phyloP scores from a whole-genome alignment of 2,797 vertebrate species.

The Brotogeris chrysoptera region DNA sequence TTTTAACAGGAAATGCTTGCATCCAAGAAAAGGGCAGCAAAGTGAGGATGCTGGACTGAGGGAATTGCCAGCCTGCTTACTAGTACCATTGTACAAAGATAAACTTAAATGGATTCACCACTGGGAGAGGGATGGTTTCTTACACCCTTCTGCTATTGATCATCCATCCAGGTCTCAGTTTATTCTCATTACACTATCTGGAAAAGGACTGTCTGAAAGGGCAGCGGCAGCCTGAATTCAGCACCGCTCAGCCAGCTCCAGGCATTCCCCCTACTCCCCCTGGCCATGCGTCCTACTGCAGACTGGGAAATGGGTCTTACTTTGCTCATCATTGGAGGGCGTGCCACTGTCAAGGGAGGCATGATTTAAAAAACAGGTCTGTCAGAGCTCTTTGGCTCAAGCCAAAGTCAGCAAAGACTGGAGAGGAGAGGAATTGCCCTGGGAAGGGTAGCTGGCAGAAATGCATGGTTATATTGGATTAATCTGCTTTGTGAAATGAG shows the following conservation, averaged over 20 bases:
- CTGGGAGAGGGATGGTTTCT: neutral
- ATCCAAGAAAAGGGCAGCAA: slow-evolving; percentile 5
- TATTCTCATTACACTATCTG: neutral
- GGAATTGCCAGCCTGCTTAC: slow-evolving; percentile 33
- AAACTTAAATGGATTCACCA: slow-evolving; percentile 15
- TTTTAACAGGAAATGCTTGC: slow-evolving; percentile 19
- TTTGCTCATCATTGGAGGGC: neutral
- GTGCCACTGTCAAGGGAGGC: rapidly evolving
- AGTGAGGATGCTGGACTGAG: neutral
- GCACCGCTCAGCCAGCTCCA: rapidly evolving
- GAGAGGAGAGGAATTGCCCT: neutral
- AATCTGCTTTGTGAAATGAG: neutral
- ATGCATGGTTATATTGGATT: neutral
- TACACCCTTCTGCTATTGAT: neutral
- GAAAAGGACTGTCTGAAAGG: neutral
- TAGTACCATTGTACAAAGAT: neutral
- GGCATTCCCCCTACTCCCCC: rapidly evolving
- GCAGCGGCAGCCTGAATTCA: neutral
- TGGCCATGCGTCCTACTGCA: rapidly evolving
- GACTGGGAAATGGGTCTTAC: neutral
- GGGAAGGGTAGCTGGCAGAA: neutral
- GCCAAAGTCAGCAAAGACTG: neutral
- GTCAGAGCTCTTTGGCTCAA: neutral
- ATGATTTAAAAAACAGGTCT: neutral
- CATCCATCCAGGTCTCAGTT: neutral